Evolutionary conservation across 2,888 invertebrate genomes (phyloP), one percentile per base, ranked within the genome.

Genomic region (Microplitis manilae): DNA sequence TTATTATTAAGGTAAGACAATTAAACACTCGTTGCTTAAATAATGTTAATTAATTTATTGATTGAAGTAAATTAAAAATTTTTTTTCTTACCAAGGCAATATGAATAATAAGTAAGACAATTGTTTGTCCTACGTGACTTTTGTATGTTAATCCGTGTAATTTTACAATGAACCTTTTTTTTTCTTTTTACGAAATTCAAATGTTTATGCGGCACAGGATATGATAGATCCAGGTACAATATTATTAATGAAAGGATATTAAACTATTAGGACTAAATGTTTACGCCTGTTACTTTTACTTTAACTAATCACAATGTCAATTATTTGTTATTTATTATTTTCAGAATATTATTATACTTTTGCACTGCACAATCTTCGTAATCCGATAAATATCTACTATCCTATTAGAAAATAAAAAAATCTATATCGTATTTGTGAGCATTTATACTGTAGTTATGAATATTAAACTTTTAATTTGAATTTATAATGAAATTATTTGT

Each of bases 211-310:
- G 68, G 81, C 82, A 5, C 72, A 82, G 82, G 81, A 83, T 64
- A 82, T 83, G 83, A 50, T 50, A 50, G 82, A 83, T 82, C 82
- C 83, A 82, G 83, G 82, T 83, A 82, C 73, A 79, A 74, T 77
- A 73, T 20, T 17, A 39, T n/a, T 41, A 40, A 30, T 41, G 15
- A 62, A 30, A 40, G 50, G 41, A 30, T 15, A 62, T 20, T 62
- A 13, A 39, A 30, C 73, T 39, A 41, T 39, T 50, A 70, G 50
- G 15, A 39, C 2, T 39, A 17, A 60, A 39, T 15, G 38, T 64
- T 38, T 15, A 30, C 50, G 62, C 41, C n/a, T 76, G n/a, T 67
- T 15, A 61, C 59, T 72, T 38, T 61, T 38, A 61, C 71, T 50
- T 13, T 9, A 50, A 50, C 13, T 50, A 9, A 50, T 50, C 50